phyloP scores from a whole-genome alignment of 1,140 invertebrate genomes.

The Coelopa frigida region DNA sequence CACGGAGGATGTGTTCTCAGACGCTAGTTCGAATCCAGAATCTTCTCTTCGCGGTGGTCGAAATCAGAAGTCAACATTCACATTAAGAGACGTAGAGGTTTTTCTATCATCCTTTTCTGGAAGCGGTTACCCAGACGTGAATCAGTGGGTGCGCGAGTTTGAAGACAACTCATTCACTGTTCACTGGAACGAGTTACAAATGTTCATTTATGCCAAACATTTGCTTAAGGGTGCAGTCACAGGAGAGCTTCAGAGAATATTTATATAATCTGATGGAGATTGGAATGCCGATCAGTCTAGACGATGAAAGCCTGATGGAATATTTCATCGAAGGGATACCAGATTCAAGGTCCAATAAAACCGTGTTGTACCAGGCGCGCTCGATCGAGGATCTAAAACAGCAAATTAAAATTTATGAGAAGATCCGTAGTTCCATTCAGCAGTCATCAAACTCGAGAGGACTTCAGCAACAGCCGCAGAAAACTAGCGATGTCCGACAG shows the following conservation, averaged over 20 bases:
- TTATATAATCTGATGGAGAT: conserved; percentile 9
- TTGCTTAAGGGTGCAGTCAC: conserved; percentile 6
- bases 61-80: not conserved
- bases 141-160: conserved; percentile 3
- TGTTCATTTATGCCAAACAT: conserved; percentile 6
- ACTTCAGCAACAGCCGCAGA: too few species aligned
- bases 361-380: not conserved
- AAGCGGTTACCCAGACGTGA: not conserved
- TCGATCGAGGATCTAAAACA: not conserved
- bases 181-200: conserved; percentile 4
- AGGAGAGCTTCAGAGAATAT: conserved; percentile 5
- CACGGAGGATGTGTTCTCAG: too few species aligned
- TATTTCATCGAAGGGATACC: conserved; percentile 9
- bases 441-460: too few species aligned
- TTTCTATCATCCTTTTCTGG: not conserved
- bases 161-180: not conserved
- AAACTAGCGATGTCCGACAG: too few species aligned
- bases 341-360: not conserved
- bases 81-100: conserved; percentile 2
- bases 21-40: too few species aligned
- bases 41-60: too few species aligned
- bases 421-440: too few species aligned
- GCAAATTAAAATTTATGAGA: conserved; percentile 1
- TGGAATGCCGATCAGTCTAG: not conserved
- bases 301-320: conserved; percentile 6